Evolutionary conservation across 2,797 vertebrate genomes (phyloP).

Genomic region (Galago senegalensis): DNA sequence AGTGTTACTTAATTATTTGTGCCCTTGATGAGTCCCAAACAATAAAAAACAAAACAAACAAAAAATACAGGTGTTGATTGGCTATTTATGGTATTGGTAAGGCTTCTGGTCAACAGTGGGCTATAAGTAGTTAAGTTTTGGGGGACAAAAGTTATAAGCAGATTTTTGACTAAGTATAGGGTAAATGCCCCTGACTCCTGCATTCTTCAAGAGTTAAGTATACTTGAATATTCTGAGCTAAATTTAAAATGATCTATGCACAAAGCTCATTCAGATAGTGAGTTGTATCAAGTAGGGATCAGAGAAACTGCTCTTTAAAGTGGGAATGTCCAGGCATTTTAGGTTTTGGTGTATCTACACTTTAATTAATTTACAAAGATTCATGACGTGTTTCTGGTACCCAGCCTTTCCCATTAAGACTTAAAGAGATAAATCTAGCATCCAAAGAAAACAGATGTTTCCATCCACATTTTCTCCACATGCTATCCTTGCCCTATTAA

Average conservation of each 20-base stretch:
- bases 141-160: neutral
- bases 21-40: too few species aligned
- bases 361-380: conserved; percentile 54
- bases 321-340: conserved; percentile 14
- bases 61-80: neutral
- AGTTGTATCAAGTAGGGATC: conserved; percentile 36
- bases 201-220: neutral
- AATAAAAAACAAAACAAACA: too few species aligned
- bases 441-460: conserved; percentile 44
- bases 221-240: conserved; percentile 3
- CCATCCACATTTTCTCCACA: neutral
- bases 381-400: neutral
- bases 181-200: neutral
- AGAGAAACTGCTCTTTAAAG: conserved; percentile 43
- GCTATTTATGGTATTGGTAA: neutral
- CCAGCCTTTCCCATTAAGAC: conserved; percentile 44
- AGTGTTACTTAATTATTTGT: too few species aligned
- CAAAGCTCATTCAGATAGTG: conserved; percentile 34
- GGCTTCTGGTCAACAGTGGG: neutral
- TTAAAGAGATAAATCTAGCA: conserved; percentile 28
- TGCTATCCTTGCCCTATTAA: conserved; percentile 2
- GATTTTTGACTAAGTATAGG: neutral
- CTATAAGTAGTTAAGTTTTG: neutral
- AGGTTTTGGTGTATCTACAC: conserved; percentile 26
- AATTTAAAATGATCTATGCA: conserved; percentile 58